Conservation (phyloP, 2,113 vertebrate genomes). For the Panurus biarmicus region DNA sequence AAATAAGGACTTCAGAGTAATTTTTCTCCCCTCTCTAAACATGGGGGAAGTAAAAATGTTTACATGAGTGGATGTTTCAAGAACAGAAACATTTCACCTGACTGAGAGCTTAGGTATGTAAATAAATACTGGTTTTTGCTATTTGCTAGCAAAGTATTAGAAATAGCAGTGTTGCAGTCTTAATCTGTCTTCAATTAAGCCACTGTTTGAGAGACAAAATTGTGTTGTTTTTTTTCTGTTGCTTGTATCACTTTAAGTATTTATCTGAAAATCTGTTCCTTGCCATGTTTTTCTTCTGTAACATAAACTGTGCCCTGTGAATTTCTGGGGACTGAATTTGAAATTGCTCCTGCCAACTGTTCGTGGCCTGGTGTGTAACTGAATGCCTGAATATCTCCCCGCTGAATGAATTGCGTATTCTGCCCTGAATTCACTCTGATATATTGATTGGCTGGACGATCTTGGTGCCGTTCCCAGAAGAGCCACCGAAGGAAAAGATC, state of each 20-base stretch:
- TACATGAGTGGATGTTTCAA: slow-evolving; percentile 1
- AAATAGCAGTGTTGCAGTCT: slow-evolving; percentile 65
- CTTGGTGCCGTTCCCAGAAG: slow-evolving; percentile 92
- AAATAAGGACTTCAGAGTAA: not conserved
- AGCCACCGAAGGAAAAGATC: slow-evolving; percentile 98
- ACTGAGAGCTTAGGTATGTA: slow-evolving; percentile 9
- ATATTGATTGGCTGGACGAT: slow-evolving; percentile 86
- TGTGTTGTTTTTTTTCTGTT: slow-evolving; percentile 82
- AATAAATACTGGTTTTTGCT: not conserved
- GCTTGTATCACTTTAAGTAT: slow-evolving; percentile 84
- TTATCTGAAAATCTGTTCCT: slow-evolving; percentile 99
- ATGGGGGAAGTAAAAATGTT: slow-evolving; percentile 24
- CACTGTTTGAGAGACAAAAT: slow-evolving; percentile 76
- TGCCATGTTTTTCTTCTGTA: slow-evolving; percentile 99
- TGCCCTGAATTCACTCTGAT: slow-evolving; percentile 90
- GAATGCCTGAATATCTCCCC: slow-evolving; percentile 97
- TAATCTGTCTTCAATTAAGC: slow-evolving; percentile 75
- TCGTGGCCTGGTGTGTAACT: slow-evolving; percentile 90
- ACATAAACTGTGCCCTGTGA: slow-evolving; percentile 99
- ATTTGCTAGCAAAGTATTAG: slow-evolving; percentile 56
- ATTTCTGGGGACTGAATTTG: slow-evolving; percentile 99
- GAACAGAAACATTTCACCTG: slow-evolving; percentile 8
- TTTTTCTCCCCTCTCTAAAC: slow-evolving; percentile 17
- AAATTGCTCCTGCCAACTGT: slow-evolving; percentile 95
- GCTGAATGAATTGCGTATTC: slow-evolving; percentile 98